Conservation (phyloP, 2,888 invertebrate genomes). For the Phania funesta region DNA sequence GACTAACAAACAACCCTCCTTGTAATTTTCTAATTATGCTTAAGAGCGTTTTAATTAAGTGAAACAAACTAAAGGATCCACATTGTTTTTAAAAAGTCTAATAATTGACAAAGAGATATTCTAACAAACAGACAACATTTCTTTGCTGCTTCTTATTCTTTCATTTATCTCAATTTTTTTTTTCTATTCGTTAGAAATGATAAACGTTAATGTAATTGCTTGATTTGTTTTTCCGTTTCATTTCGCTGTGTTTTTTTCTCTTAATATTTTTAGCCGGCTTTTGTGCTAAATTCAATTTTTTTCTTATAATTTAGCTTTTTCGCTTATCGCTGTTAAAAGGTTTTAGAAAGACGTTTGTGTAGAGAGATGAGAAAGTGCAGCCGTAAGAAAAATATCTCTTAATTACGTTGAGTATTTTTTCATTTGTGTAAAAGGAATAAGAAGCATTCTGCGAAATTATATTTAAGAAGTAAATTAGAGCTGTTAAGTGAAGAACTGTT, state of each 20-base stretch:
- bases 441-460: too few relatives aligned
- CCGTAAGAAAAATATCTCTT: slow-evolving; percentile 25
- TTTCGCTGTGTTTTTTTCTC: background rate
- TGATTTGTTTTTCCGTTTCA: slow-evolving; percentile 49
- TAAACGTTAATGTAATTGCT: slow-evolving; percentile 65
- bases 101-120: too few relatives aligned
- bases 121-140: too few relatives aligned
- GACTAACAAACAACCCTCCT: too few relatives aligned
- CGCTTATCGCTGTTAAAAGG: background rate
- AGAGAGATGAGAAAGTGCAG: background rate
- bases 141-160: slow-evolving; percentile 51
- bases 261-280: slow-evolving; percentile 12
- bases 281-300: background rate
- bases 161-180: background rate
- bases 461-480: too few relatives aligned
- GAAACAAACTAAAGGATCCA: too few relatives aligned
- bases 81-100: too few relatives aligned
- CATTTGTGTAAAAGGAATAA: too few relatives aligned
- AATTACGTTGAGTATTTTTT: slow-evolving; percentile 29
- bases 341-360: background rate
- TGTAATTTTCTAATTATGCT: too few relatives aligned
- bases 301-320: background rate
- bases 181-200: slow-evolving; percentile 38
- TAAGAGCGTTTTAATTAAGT: too few relatives aligned
- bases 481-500: background rate